phyloP scores from a whole-genome alignment of 2,113 vertebrate genomes.

The Galeopterus variegatus region DNA sequence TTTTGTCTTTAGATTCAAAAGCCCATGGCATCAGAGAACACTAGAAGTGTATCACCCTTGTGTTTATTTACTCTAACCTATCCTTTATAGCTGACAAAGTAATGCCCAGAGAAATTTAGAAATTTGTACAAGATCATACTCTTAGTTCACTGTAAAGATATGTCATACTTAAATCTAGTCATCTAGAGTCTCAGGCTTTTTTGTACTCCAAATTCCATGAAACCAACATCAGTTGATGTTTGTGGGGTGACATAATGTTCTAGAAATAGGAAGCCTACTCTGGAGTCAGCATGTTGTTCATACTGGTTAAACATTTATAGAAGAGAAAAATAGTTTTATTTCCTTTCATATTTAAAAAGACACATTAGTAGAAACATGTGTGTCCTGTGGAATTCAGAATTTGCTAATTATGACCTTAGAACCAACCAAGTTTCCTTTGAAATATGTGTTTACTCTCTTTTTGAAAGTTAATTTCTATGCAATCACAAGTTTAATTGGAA shows the following conservation, averaged over 20 bases:
- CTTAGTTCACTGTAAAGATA: background rate
- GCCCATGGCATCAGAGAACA: background rate
- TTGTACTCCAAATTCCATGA: background rate
- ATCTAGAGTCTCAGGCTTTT: background rate
- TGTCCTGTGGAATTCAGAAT: background rate
- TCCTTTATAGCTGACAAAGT: background rate
- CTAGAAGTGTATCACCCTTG: background rate
- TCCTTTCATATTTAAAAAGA: constrained; percentile 29
- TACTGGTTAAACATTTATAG: background rate
- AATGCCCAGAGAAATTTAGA: background rate
- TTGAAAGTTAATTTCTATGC: constrained; percentile 65
- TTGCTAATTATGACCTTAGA: constrained; percentile 60
- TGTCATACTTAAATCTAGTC: background rate
- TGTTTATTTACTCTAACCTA: background rate
- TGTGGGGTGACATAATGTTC: background rate
- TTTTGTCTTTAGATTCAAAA: constrained; percentile 1
- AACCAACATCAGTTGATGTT: background rate
- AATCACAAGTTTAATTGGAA: constrained; percentile 70
- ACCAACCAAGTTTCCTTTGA: constrained; percentile 55
- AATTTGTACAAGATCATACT: background rate
- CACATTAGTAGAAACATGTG: background rate
- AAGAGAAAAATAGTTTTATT: background rate
- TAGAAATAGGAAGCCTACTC: background rate
- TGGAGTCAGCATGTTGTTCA: background rate
- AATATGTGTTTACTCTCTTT: constrained; percentile 64